A percentile compares a stretch with the other conserved stretches of the same genome.
These are phyloP conservation scores for Eilema depressum DNA, from an alignment of 2,888 invertebrate species.

Conservation along the genomic window DNA sequence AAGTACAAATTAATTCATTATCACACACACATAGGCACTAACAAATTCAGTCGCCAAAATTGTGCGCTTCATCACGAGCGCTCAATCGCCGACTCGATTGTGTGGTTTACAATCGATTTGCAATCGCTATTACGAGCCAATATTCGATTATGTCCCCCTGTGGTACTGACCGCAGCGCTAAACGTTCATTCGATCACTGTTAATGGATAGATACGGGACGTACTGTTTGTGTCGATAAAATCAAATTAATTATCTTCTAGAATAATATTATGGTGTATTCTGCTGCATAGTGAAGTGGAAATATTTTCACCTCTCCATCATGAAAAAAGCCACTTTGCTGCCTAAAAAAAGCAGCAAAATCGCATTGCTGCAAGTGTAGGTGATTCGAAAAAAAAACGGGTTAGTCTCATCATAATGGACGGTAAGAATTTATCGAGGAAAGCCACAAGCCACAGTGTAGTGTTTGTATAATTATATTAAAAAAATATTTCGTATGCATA, in stretches of 20 bases:
- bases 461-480: too few relatives aligned
- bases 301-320: too few relatives aligned
- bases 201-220: constrained; percentile 42
- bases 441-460: too few relatives aligned
- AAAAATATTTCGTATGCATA: too few relatives aligned
- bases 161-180: constrained; percentile 53
- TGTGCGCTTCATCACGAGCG: constrained; percentile 53
- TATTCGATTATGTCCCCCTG: constrained; percentile 72
- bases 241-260: neutral
- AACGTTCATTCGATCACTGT: constrained; percentile 56
- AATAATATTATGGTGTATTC: neutral
- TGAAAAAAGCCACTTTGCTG: too few relatives aligned
- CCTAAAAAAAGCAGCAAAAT: too few relatives aligned
- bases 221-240: constrained; percentile 24
- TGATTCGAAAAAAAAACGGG: too few relatives aligned
- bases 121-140: constrained; percentile 69
- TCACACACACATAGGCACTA: constrained; percentile 3
- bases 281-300: neutral
- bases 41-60: constrained; percentile 48
- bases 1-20: constrained; percentile 4
- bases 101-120: constrained; percentile 75
- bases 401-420: too few relatives aligned
- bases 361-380: too few relatives aligned
- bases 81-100: constrained; percentile 65
- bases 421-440: too few relatives aligned